A percentile compares a stretch with the other conserved stretches of the same genome.
Evolutionary conservation across 2,888 invertebrate species (phyloP).

Genomic region (Congeria kusceri): DNA sequence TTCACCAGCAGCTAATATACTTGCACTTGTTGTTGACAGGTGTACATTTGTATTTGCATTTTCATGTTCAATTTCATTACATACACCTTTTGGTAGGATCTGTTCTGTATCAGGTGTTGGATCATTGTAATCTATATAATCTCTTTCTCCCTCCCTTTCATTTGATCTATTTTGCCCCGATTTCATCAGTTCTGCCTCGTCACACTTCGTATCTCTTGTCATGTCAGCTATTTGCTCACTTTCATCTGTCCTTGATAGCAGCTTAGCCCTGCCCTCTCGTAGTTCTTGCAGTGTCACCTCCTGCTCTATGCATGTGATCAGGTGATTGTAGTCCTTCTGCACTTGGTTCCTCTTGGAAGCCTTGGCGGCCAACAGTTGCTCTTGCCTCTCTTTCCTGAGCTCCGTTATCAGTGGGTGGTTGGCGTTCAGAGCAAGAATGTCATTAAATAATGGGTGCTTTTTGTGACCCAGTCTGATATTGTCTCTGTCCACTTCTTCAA

Average conservation of each 20-base stretch:
- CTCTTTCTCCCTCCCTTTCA: too few species aligned
- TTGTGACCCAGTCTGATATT: constrained; percentile 17
- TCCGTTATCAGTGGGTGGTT: constrained; percentile 31
- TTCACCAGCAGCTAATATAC: too few species aligned
- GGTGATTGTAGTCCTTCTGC: background rate
- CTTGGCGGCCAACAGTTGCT: constrained; percentile 12
- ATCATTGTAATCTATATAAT: too few species aligned
- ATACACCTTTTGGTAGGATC: too few species aligned
- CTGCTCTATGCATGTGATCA: constrained; percentile 17
- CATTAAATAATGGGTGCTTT: constrained; percentile 28
- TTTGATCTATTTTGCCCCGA: too few species aligned
- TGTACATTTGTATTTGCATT: too few species aligned
- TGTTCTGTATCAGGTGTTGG: too few species aligned
- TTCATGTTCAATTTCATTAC: too few species aligned
- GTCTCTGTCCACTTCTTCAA: background rate
- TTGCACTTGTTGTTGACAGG: too few species aligned
- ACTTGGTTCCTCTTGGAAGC: background rate
- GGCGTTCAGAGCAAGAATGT: constrained; percentile 21
- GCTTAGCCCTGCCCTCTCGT: constrained; percentile 20
- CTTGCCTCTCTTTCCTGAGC: constrained; percentile 37
- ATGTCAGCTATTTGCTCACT: background rate
- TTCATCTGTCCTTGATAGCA: background rate
- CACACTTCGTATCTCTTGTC: too few species aligned
- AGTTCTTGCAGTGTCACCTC: constrained; percentile 17
- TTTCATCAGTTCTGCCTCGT: too few species aligned